Conservation (phyloP, 2,113 vertebrate genomes). For the Alligator mississippiensis region DNA sequence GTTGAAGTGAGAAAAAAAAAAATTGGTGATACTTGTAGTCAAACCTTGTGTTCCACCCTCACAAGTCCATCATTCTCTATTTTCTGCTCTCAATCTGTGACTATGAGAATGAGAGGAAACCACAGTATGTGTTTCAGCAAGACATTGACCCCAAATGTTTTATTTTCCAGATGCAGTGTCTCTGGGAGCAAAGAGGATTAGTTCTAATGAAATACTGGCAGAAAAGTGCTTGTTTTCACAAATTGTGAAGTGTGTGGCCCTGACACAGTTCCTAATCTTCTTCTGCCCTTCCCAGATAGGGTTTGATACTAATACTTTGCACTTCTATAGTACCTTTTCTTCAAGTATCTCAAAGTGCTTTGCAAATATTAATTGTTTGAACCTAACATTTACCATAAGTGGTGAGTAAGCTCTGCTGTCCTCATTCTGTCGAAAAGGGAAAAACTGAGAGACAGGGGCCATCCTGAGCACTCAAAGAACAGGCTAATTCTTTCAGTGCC, state of each 20-base stretch:
- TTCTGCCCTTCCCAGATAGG: background rate
- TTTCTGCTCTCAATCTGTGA: constrained; percentile 2
- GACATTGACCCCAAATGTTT: background rate
- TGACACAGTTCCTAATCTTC: constrained; percentile 3
- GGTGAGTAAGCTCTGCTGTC: background rate
- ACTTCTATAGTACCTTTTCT: constrained; percentile 43
- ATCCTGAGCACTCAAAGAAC: background rate
- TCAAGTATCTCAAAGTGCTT: background rate
- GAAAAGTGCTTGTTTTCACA: background rate
- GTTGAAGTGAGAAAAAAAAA: constrained; percentile 41
- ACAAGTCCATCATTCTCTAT: background rate
- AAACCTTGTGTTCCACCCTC: background rate
- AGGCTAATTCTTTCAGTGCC: background rate
- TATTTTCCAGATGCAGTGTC: constrained; percentile 20
- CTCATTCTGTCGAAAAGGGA: background rate
- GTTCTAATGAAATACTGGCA: background rate
- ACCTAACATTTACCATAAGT: background rate
- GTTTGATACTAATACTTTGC: constrained; percentile 24
- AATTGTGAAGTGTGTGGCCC: constrained; percentile 7
- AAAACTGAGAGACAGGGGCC: background rate
- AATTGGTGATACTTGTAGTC: constrained; percentile 26
- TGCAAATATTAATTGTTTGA: background rate
- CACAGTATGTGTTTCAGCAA: constrained; percentile 2
- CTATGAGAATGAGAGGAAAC: background rate
- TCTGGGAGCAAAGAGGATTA: constrained; percentile 22